Conservation (phyloP, 2,113 vertebrate species). For the Columba janthina region DNA sequence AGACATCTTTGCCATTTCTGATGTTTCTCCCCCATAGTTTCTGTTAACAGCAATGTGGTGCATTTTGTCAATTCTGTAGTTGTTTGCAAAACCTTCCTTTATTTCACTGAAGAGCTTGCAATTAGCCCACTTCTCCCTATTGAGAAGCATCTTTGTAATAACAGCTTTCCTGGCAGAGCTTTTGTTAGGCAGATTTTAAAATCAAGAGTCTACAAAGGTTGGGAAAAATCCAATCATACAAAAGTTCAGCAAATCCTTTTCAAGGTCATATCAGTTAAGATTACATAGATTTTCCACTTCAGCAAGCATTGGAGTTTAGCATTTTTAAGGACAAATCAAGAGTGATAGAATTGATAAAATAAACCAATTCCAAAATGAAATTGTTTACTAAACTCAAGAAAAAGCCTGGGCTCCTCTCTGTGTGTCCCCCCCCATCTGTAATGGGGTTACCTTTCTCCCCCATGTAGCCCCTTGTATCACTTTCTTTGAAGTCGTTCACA, state of each 20-base stretch:
- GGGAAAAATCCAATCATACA: slow-evolving; percentile 68
- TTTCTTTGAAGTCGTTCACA: slow-evolving; percentile 67
- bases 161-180: slow-evolving; percentile 77
- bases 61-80: slow-evolving; percentile 75
- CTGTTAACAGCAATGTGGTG: slow-evolving; percentile 61
- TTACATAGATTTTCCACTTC: slow-evolving; percentile 62
- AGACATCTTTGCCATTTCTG: slow-evolving; percentile 74
- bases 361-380: slow-evolving; percentile 8
- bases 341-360: slow-evolving; percentile 29
- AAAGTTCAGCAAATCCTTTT: slow-evolving; percentile 78
- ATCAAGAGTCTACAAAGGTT: slow-evolving; percentile 76
- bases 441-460: slow-evolving; percentile 58
- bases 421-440: neutral
- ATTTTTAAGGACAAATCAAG: slow-evolving; percentile 13
- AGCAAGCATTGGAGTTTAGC: slow-evolving; percentile 23
- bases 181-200: slow-evolving; percentile 81
- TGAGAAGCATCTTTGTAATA: slow-evolving; percentile 79
- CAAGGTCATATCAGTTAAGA: slow-evolving; percentile 76
- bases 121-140: slow-evolving; percentile 79
- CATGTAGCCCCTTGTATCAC: slow-evolving; percentile 42
- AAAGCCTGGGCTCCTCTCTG: neutral
- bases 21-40: slow-evolving; percentile 62
- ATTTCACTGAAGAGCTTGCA: slow-evolving; percentile 78
- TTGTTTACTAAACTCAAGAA: slow-evolving; percentile 5
- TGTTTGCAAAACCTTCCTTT: slow-evolving; percentile 79